Percentiles rank a stretch among this genome's conserved stretches.
These are phyloP conservation scores for Typhlomys cinereus DNA, from an alignment of 2,113 vertebrate species.

Conservation along the genomic window DNA sequence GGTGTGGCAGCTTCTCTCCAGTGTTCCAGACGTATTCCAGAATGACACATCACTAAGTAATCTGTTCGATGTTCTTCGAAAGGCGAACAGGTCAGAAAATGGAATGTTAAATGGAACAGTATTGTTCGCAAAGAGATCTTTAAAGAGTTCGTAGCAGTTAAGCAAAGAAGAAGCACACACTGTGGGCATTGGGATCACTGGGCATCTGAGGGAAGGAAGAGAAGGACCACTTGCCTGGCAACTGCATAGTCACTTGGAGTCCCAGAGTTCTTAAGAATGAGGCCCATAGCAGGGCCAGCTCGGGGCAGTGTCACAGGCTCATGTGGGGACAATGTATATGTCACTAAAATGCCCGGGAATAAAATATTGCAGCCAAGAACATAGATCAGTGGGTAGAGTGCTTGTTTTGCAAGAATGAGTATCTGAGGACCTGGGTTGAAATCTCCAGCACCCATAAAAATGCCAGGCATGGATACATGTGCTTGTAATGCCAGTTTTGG, in stretches of 20 bases:
- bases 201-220: background rate
- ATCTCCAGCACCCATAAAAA: too few relatives aligned
- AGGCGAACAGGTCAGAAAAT: conserved; percentile 82
- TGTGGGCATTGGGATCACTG: background rate
- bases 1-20: conserved; percentile 86
- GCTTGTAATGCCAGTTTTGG: too few relatives aligned
- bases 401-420: too few relatives aligned
- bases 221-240: background rate
- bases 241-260: background rate
- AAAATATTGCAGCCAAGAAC: background rate
- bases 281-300: background rate
- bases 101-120: background rate
- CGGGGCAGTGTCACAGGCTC: background rate
- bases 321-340: background rate
- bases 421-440: too few relatives aligned
- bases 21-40: conserved; percentile 81
- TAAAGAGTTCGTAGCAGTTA: background rate
- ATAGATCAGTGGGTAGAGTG: too few relatives aligned
- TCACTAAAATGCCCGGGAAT: background rate
- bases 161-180: background rate
- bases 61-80: conserved; percentile 77
- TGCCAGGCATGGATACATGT: too few relatives aligned
- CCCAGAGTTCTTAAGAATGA: background rate
- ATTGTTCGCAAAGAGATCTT: background rate
- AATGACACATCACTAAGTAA: conserved; percentile 66